Base-by-base conservation (phyloP, 2,888 invertebrate species). In the Nymphalis polychloros region DNA sequence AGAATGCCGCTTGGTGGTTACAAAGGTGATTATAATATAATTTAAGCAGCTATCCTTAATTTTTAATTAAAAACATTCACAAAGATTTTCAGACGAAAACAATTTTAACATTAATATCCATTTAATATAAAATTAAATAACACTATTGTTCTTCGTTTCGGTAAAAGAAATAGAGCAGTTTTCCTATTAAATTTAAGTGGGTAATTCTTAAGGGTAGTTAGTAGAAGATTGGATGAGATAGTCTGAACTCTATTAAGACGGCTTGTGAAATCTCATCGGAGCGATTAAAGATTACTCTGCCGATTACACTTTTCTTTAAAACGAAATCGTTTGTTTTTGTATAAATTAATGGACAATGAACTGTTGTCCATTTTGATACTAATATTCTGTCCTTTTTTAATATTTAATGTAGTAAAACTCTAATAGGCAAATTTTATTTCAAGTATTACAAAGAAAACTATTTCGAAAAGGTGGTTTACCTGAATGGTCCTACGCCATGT, bases 401-500 rank as follows among this genome's bases (percentile, higher is more conserved):
- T 13, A 27, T 52, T 16, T 16, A 23, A 16, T 52, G 5, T 23
- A 23, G 6, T 31, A 31, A 5, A 31, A 31, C 16, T 52, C 6
- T 17, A 23, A 52, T 23, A 23, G 4, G 13, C 13, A 52, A 52
- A 52, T 52, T 20, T 4, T 17, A 55, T 31, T 31, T 31, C 53
- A 31, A 55, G 27, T 13, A 49, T 41, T 61, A 17, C 23, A 13
- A 27, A 41, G 47, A n/a, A 70, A 72, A 48, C 59, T 48, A 66
- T 49, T 68, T 67, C 47, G 70, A 72, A 66, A 70, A 62, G 49
- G 19, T 64, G 64, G 64, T 70, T 69, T 68, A 70, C 72, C 69
- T 73, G 67, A 67, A 63, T 55, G 59, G 64, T 66, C 63, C 70
- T 63, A 59, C 57, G 71, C 64, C 73, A 84, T 87, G 81, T 81